Base-by-base conservation (phyloP, 2,888 invertebrate species). In the Sycophila texana region DNA sequence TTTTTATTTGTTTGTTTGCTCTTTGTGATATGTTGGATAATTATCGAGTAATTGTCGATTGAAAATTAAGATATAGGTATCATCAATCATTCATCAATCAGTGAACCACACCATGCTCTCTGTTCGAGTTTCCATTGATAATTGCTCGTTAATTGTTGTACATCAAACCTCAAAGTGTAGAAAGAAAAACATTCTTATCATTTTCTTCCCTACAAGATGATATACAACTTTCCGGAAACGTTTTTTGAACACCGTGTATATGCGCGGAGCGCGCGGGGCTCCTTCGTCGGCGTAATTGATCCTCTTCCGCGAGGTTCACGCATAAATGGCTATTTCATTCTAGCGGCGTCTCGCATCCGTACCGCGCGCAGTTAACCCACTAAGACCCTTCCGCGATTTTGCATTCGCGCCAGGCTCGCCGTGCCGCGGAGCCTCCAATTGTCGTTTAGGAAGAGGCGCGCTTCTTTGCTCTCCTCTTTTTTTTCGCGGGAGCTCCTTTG, bases 281-380 rank as follows among this genome's bases (percentile, higher is more conserved):
- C 10, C 47, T 20, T 20, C 7, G 39, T 12, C 49, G 58, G 55
- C 70, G 60, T 75, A 80, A 80, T 80, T 76, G 79, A 80, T 72
- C 67, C 71, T 61, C 63, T 72, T 53, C 70, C 61, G 53, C 60
- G 66, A 67, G 39, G 61, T 72, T 75, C 55, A 72, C 79, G 72
- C 72, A 73, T 73, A 80, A 76, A 68, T 39, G 76, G 57, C 18
- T 49, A 63, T 67, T 80, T 67, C 63, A 73, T 75, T 67, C 61
- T 72, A 74, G 66, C 71, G 53, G 75, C 65, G 55, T 57, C 14
- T 66, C n/a, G 13, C 12, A 47, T 13, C 12, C 26, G 49, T 13
- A 2, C 58, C 58, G 39, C 49, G 68, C 73, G 68, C 67, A 26
- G 26, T 76, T 76, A 76, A 79, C 79, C 74, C 72, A 79, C 71